phyloP scores from a whole-genome alignment of 2,113 vertebrate genomes.

The Triplophysa rosa region DNA sequence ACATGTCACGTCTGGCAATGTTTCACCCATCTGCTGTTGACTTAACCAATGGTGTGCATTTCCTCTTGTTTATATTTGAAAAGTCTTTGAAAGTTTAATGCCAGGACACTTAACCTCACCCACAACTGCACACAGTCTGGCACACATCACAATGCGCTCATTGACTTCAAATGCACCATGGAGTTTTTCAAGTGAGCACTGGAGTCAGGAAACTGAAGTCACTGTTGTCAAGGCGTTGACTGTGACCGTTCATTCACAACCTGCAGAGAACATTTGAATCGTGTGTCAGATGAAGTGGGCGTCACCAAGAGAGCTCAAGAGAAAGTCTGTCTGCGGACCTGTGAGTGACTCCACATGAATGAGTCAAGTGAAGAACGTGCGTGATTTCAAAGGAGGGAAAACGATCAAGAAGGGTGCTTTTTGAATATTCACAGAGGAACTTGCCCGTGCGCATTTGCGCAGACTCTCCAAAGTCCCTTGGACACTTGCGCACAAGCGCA shows the following conservation, averaged over 20 bases:
- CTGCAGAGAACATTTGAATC: conserved; percentile 44
- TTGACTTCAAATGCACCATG: conserved; percentile 1
- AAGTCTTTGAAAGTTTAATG: background rate
- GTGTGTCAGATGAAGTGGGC: conserved; percentile 49
- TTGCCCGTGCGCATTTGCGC: conserved; percentile 17
- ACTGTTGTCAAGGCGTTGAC: conserved; percentile 41
- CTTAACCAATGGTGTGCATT: conserved; percentile 1
- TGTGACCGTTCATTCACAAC: conserved; percentile 50
- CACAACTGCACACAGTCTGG: no score
- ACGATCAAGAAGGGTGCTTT: conserved; percentile 24
- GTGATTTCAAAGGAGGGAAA: conserved; percentile 30
- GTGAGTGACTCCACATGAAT: conserved; percentile 50
- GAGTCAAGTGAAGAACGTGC: conserved; percentile 50
- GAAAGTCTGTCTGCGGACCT: conserved; percentile 36
- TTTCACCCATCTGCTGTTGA: conserved; percentile 5
- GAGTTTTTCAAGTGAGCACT: background rate
- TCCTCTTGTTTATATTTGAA: background rate
- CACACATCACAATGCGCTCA: conserved; percentile 17
- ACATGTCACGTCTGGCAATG: background rate
- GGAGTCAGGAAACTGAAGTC: conserved; percentile 13
- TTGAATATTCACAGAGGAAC: conserved; percentile 18
- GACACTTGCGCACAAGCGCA: conserved; percentile 12
- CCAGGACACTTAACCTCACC: background rate
- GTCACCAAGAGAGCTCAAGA: conserved; percentile 42
- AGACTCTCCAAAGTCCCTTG: conserved; percentile 40